Base-by-base conservation (phyloP, 2,797 vertebrate species). In the Enteromius trimaculatus region DNA sequence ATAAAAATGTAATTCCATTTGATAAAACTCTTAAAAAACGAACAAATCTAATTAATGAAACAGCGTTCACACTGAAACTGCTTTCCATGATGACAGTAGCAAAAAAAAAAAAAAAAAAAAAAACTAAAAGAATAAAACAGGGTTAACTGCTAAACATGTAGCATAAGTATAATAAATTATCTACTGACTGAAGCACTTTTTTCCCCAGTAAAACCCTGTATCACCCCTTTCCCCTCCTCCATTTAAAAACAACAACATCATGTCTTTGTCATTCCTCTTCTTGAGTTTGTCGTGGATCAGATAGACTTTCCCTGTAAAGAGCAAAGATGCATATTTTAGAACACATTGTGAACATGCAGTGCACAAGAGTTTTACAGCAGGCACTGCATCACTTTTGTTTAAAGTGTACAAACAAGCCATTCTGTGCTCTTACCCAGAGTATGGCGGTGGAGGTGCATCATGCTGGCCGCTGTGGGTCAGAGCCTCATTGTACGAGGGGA, bases 401-500 rank as follows among this genome's bases (percentile, higher is more conserved):
- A 34, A 2, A 1, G 19, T 65, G 39, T 42, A 42, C 39, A 81
- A 72, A 70, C 37, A 74, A 26, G 53, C 19, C 31, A 3, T 82
- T 10, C 42, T 5, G 21, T 8, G 21, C 3, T 60, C 90, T 88
- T 89, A 95, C 95, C 93, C 94, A 60, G 93, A 90, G 80, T 95
- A 95, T 3, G 95, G 92, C 2, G 95, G 94, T 26, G 94, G 94
- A 0, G 93, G 92, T 10, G 93, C 93, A 58, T 95, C 94, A 0
- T 95, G 89, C 81, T 92, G 92, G 6, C 93, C 94, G 4, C 91
- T 92, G 85, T 16, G 85, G 84, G 74, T 80, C 83, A 95, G 85
- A 87, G 92, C 94, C 11, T 95, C 93, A 0, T 81, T 92, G 90
- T 95, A 95, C 74, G 90, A 92, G 29, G 95, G 94, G 2, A 95